phyloP scores from a whole-genome alignment of 2,797 vertebrate species.

The Decapterus maruadsi region DNA sequence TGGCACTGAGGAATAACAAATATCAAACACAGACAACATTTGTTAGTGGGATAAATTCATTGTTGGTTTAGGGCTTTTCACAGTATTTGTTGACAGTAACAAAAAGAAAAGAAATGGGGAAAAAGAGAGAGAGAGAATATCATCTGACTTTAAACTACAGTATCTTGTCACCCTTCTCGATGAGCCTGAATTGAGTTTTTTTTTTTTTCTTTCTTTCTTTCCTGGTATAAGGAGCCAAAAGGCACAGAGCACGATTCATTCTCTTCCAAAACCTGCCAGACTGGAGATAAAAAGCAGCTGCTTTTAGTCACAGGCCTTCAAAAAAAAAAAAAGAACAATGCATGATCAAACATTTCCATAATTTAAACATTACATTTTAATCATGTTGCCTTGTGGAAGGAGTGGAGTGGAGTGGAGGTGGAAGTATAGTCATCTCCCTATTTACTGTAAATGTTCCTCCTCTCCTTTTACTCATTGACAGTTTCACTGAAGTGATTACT shows the following conservation, averaged over 20 bases:
- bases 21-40: background rate
- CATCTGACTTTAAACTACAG: constrained; percentile 17
- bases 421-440: constrained; percentile 56
- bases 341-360: constrained; percentile 60
- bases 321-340: constrained; percentile 34
- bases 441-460: constrained; percentile 65
- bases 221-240: constrained; percentile 17
- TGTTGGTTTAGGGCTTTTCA: constrained; percentile 14
- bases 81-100: constrained; percentile 1
- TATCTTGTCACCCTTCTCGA: constrained; percentile 14
- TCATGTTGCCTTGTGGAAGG: constrained; percentile 49
- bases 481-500: constrained; percentile 67
- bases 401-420: constrained; percentile 7
- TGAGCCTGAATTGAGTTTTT: constrained; percentile 1
- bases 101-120: background rate
- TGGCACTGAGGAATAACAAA: constrained; percentile 21
- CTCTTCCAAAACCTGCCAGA: constrained; percentile 22
- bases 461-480: constrained; percentile 55
- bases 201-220: constrained; percentile 14
- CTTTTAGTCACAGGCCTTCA: constrained; percentile 6
- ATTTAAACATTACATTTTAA: constrained; percentile 73
- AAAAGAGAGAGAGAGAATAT: background rate
- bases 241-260: constrained; percentile 25
- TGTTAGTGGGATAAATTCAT: constrained; percentile 2
- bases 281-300: constrained; percentile 26